These are phyloP conservation scores for Periophthalmus magnuspinnatus DNA, from an alignment of 2,797 vertebrate species.

Conservation along the genomic window DNA sequence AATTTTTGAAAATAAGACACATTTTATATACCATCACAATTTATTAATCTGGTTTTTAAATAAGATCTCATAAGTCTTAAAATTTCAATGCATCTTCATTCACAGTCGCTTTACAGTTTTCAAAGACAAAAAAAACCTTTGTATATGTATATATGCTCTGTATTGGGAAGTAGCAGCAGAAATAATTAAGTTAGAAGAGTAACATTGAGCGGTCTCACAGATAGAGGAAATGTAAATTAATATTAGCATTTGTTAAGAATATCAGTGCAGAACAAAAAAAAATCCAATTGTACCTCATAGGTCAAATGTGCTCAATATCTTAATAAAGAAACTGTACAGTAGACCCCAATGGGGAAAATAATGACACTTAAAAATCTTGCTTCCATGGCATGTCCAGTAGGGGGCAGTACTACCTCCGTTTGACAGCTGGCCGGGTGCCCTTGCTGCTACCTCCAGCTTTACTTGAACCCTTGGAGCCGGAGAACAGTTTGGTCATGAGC, in stretches of 20 bases:
- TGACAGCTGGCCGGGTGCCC: constrained; percentile 87
- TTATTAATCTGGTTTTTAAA: constrained; percentile 80
- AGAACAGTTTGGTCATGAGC: constrained; percentile 99
- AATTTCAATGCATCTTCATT: constrained; percentile 75
- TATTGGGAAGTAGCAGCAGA: constrained; percentile 79
- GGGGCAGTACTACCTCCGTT: constrained; percentile 89
- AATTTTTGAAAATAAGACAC: constrained; percentile 50
- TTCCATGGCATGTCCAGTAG: constrained; percentile 45
- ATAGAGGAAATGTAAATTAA: constrained; percentile 35
- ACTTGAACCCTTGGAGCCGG: constrained; percentile 90
- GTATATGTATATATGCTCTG: constrained; percentile 71
- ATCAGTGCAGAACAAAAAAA: constrained; percentile 56
- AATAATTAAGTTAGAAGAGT: constrained; percentile 59
- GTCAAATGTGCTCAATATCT: constrained; percentile 51
- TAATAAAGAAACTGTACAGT: constrained; percentile 67
- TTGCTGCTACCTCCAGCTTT: constrained; percentile 90
- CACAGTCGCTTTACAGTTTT: constrained; percentile 74
- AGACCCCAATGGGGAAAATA: constrained; percentile 39
- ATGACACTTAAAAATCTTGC: constrained; percentile 63
- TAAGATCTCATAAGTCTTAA: constrained; percentile 77
- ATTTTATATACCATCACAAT: constrained; percentile 63
- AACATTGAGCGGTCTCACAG: constrained; percentile 33
- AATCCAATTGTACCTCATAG: constrained; percentile 52
- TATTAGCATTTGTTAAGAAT: constrained; percentile 35
- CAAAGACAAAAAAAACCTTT: constrained; percentile 55